Percentiles rank a stretch among this genome's conserved stretches.
Conservation (phyloP, 2,888 invertebrate genomes). For the Plebejus melissa region DNA sequence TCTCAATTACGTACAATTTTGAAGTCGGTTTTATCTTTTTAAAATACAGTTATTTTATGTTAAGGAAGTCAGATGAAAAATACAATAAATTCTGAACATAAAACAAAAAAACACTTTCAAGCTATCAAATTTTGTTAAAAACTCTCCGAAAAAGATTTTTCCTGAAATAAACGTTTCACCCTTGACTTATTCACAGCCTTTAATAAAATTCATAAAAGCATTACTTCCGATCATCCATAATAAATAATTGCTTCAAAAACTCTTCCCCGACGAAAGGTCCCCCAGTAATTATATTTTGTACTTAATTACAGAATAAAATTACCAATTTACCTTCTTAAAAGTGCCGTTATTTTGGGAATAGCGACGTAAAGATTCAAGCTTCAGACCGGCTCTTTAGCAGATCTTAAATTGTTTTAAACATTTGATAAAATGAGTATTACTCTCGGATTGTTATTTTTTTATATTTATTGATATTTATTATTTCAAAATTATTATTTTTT, state of each 20-base stretch:
- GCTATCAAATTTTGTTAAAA: neutral
- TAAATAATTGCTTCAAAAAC: slow-evolving; percentile 35
- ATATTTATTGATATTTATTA: too few relatives aligned
- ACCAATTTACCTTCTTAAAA: neutral
- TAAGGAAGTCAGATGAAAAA: neutral
- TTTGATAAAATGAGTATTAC: neutral
- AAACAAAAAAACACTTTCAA: neutral
- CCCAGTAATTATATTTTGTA: slow-evolving; percentile 4
- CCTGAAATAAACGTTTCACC: neutral
- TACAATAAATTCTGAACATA: neutral
- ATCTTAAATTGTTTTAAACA: slow-evolving; percentile 13
- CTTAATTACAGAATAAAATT: slow-evolving; percentile 16
- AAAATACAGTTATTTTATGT: too few relatives aligned
- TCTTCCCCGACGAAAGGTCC: slow-evolving; percentile 25
- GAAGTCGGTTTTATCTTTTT: too few relatives aligned
- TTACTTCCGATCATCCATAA: slow-evolving; percentile 15
- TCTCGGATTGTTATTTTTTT: neutral
- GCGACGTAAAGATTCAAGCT: neutral
- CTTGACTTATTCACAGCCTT: slow-evolving; percentile 1
- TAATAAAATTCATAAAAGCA: slow-evolving; percentile 4
- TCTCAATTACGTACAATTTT: too few relatives aligned
- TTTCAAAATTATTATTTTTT: too few relatives aligned
- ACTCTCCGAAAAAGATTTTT: neutral
- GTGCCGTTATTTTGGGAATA: slow-evolving; percentile 9
- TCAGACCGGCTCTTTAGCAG: neutral